These are phyloP conservation scores for Morelia viridis DNA, from an alignment of 2,797 vertebrate genomes.

Conservation along the genomic window DNA sequence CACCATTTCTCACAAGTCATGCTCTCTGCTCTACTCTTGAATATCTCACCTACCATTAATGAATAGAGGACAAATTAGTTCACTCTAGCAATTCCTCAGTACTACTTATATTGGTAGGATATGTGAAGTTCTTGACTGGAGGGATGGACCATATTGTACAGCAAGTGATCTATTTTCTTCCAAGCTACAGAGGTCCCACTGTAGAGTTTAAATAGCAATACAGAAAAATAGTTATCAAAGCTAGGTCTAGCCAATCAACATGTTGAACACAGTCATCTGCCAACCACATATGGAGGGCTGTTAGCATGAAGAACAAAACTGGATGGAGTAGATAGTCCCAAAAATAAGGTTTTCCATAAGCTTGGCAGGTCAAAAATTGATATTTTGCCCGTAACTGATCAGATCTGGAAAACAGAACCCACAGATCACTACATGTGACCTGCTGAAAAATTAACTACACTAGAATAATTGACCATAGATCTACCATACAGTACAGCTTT, in stretches of 20 bases:
- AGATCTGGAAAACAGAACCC: background rate
- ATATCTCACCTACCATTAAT: background rate
- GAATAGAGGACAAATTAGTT: background rate
- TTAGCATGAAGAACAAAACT: background rate
- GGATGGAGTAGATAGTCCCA: background rate
- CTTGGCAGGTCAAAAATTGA: background rate
- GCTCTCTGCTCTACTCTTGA: background rate
- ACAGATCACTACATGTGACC: background rate
- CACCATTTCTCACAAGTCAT: background rate
- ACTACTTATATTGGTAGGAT: background rate
- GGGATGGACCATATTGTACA: background rate
- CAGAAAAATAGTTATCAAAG: background rate
- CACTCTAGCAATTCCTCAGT: background rate
- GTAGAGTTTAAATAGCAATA: background rate
- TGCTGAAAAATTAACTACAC: background rate
- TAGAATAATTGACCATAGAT: background rate
- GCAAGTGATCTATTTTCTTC: background rate
- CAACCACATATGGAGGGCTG: background rate
- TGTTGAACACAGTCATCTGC: background rate
- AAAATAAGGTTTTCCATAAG: background rate
- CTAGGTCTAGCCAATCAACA: background rate
- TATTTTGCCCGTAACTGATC: background rate
- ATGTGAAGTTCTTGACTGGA: background rate
- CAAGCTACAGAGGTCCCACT: background rate
- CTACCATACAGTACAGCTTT: background rate